phyloP scores from a whole-genome alignment of 2,888 invertebrate species.

The Osmoderma eremita region DNA sequence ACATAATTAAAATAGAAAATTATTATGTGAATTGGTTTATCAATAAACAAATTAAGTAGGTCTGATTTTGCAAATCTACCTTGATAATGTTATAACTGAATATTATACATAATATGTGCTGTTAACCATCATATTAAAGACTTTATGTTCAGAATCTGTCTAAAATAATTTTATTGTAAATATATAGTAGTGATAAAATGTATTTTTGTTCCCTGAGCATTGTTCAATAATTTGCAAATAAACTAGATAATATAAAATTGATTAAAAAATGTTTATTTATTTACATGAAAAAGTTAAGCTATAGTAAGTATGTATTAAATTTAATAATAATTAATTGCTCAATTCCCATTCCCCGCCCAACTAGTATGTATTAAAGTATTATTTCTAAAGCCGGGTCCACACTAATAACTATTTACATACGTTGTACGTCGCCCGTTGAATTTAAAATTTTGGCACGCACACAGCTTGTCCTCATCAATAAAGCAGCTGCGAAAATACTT shows the following conservation, averaged over 20 bases:
- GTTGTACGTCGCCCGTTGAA: no score
- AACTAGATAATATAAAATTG: constrained; percentile 51
- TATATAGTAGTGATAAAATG: constrained; percentile 57
- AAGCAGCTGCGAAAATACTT: no score
- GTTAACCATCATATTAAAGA: constrained; percentile 52
- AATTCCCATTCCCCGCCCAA: no score
- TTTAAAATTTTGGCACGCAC: no score
- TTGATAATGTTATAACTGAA: constrained; percentile 39
- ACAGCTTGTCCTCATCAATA: no score
- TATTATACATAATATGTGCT: constrained; percentile 51
- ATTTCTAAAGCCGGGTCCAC: no score
- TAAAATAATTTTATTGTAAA: constrained; percentile 57
- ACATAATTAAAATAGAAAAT: constrained; percentile 33
- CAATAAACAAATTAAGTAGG: constrained; percentile 23
- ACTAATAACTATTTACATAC: no score
- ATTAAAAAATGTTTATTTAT: constrained; percentile 45
- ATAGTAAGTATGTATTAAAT: neutral
- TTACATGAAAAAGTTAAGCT: no score
- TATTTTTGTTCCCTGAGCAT: constrained; percentile 57
- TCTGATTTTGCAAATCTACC: constrained; percentile 38
- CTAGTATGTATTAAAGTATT: no score
- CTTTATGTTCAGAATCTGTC: constrained; percentile 56
- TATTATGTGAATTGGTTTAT: constrained; percentile 31
- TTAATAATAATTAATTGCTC: neutral
- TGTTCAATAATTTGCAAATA: constrained; percentile 52